Base-by-base conservation (phyloP, 92 coral and sea anemone genomes). In the Epizoanthus rinbou region DNA sequence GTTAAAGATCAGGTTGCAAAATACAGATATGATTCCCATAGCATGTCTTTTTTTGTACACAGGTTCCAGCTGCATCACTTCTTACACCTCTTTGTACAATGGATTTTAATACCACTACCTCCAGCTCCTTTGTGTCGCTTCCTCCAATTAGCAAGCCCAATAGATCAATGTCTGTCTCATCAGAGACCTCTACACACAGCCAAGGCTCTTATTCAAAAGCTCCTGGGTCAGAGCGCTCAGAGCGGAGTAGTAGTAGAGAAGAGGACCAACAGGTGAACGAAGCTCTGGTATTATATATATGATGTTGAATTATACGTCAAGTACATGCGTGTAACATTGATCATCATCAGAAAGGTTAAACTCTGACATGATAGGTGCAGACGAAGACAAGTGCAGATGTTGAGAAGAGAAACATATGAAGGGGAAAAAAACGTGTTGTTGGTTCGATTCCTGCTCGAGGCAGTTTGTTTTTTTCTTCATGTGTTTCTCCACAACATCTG, bases 201-300 rank as follows among this genome's bases (percentile, higher is more conserved):
- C 89, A 88, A 57, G 91, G 95, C 47, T 81, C 92, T 31, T 95
- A 95, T 87, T 91, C 98, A 15, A 95, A 91, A 84, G 98, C 98
- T 25, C 98, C 98, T 21, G 98, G 98, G 47, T 95, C 98, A 0
- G 98, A 95, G 82, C 90, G 98, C 13, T 95, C 98, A 45, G 98
- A 95, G 73, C 88, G 98, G 47, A 90, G 92, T 80, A 92, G 98
- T 57, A 95, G 98, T 45, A 75, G 94, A 70, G 98, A 95, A 64
- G 95, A 94, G 35, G 98, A 95, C 23, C 94, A 95, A 8, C 95
- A 91, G 91, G 98, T 91, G 19, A 64, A 87, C 83, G 21, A 47
- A 24, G 2, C 45, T 75, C 23, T 35, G 63, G 10, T 23, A 66
- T 67, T 17, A 58, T 7, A 4, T 41, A n/a, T 64, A 19, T 35